Evolutionary conservation across 2,888 invertebrate species (phyloP).

Genomic region (Invenusta paracnida): DNA sequence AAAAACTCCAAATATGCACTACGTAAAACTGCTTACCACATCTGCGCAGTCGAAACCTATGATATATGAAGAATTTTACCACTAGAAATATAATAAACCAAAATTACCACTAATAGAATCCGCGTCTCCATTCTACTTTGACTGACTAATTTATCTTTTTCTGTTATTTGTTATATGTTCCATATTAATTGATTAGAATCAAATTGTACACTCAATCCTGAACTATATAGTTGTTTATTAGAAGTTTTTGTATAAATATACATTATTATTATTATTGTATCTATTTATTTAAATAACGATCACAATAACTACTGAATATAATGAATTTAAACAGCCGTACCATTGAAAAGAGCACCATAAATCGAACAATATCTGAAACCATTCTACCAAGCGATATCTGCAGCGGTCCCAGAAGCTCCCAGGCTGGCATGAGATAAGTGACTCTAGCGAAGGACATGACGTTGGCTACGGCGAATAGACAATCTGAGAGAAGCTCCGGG

Average conservation of each 20-base stretch:
- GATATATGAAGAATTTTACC: no score
- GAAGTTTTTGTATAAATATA: background rate
- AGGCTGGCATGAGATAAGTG: constrained; percentile 49
- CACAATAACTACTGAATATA: background rate
- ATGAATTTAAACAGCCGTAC: constrained; percentile 43
- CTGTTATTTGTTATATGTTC: background rate
- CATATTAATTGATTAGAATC: no score
- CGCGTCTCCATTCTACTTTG: no score
- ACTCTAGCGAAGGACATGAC: constrained; percentile 49
- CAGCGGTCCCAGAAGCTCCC: constrained; percentile 48
- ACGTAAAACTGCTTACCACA: no score
- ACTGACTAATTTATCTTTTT: background rate
- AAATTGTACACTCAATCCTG: background rate
- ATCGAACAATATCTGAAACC: constrained; percentile 49
- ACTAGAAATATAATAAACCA: no score
- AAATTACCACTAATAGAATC: no score
- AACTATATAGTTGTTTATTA: background rate
- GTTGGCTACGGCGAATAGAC: constrained; percentile 49
- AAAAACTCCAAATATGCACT: no score
- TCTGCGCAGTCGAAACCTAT: no score
- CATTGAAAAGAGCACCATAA: constrained; percentile 48
- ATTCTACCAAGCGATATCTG: constrained; percentile 48
- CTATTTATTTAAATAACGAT: background rate
- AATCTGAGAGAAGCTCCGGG: constrained; percentile 49
- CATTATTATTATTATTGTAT: background rate